Percentiles rank a stretch among this genome's conserved stretches.
Evolutionary conservation across 2,888 invertebrate genomes (phyloP).

Genomic region (Oxytorus armatus): DNA sequence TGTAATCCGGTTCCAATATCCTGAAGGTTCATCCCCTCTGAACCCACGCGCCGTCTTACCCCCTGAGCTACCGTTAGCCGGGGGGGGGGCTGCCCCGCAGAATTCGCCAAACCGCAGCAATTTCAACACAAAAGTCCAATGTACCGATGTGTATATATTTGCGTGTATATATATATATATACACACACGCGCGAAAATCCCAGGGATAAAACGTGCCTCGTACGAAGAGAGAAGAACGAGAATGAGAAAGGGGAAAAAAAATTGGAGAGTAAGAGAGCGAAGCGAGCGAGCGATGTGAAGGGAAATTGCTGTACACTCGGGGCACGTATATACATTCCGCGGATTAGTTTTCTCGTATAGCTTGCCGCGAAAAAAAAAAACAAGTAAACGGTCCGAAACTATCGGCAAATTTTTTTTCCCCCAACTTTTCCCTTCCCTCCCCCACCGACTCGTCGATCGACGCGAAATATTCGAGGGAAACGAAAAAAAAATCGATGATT

Average conservation of each 20-base stretch:
- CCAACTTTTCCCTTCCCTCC: not conserved
- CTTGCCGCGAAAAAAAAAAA: not conserved
- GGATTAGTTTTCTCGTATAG: constrained; percentile 31
- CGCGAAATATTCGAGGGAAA: not conserved
- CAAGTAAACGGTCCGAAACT: constrained; percentile 26
- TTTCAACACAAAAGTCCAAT: constrained; percentile 36
- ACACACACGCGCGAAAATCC: constrained; percentile 12
- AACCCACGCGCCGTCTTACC: constrained; percentile 65
- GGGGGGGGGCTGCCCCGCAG: too few species aligned
- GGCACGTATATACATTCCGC: constrained; percentile 1
- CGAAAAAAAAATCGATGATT: constrained; percentile 26
- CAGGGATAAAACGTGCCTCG: constrained; percentile 25
- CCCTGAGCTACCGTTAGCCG: too few species aligned
- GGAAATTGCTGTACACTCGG: constrained; percentile 25
- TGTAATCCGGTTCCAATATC: constrained; percentile 81
- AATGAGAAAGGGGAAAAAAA: constrained; percentile 3
- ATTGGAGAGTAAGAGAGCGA: not conserved
- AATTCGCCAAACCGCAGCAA: constrained; percentile 24
- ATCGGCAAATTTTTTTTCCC: constrained; percentile 11
- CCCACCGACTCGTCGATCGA: not conserved
- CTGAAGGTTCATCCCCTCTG: constrained; percentile 68
- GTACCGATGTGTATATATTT: not conserved
- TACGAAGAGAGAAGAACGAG: constrained; percentile 18
- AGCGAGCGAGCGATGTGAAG: constrained; percentile 12
- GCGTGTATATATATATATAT: too few species aligned